A percentile compares a stretch with the other conserved stretches of the same genome.
Evolutionary conservation across 2,888 invertebrate genomes (phyloP).

Genomic region (Psylliodes chrysocephalus): DNA sequence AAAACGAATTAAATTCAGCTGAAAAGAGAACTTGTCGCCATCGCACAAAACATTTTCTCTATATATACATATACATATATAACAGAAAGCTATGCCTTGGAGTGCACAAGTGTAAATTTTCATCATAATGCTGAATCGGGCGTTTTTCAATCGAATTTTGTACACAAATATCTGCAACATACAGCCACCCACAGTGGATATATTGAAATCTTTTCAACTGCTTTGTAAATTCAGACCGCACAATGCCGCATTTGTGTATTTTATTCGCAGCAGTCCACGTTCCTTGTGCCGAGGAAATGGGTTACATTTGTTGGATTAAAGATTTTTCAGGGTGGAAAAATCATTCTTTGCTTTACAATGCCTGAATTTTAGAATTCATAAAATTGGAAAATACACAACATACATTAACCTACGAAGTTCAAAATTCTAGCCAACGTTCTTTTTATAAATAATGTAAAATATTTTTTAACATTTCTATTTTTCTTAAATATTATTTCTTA

Average conservation of each 20-base stretch:
- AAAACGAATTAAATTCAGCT: constrained; percentile 62
- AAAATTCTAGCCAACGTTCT: background rate
- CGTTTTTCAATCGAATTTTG: constrained; percentile 64
- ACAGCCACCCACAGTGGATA: constrained; percentile 61
- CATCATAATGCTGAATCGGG: constrained; percentile 64
- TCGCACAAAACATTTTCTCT: constrained; percentile 52
- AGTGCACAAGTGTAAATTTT: constrained; percentile 66
- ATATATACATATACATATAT: constrained; percentile 35
- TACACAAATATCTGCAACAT: constrained; percentile 64
- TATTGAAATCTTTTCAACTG: constrained; percentile 66
- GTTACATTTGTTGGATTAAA: constrained; percentile 63
- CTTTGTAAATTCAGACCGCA: constrained; percentile 65
- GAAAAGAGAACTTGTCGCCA: constrained; percentile 48
- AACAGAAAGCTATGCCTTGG: constrained; percentile 62
- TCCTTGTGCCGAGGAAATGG: constrained; percentile 61
- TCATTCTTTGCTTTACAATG: constrained; percentile 50
- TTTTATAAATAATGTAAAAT: too few relatives aligned
- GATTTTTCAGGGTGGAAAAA: constrained; percentile 59
- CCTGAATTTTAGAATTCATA: constrained; percentile 39
- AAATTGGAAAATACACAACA: constrained; percentile 30
- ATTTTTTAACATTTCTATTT: too few relatives aligned
- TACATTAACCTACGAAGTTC: background rate
- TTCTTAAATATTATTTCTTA: too few relatives aligned
- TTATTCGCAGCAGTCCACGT: constrained; percentile 62
- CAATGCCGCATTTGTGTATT: constrained; percentile 64